phyloP scores from a whole-genome alignment of 2,797 vertebrate genomes.

The Cyprinodon diabolis region DNA sequence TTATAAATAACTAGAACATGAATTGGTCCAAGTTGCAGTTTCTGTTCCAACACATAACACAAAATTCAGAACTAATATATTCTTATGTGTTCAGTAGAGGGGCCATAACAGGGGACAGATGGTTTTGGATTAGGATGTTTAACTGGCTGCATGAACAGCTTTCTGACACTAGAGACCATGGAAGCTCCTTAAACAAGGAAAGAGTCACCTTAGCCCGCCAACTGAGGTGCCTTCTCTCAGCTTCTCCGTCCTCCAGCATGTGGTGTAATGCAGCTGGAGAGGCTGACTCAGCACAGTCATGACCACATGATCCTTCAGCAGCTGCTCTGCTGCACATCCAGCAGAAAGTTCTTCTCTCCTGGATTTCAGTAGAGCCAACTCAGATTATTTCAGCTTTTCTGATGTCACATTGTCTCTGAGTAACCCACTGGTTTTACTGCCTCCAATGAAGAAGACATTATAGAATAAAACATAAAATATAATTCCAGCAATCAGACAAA shows the following conservation, averaged over 20 bases:
- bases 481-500: background rate
- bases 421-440: background rate
- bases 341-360: background rate
- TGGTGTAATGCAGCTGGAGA: slow-evolving; percentile 28
- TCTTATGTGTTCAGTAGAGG: too few species aligned
- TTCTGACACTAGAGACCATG: background rate
- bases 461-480: background rate
- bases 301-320: slow-evolving; percentile 6
- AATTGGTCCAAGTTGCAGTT: too few species aligned
- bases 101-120: too few species aligned
- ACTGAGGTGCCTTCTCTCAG: background rate
- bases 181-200: background rate
- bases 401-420: too few species aligned
- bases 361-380: background rate
- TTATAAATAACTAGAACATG: too few species aligned
- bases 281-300: slow-evolving; percentile 54
- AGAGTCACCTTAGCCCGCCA: background rate
- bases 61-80: too few species aligned
- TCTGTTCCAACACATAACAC: too few species aligned
- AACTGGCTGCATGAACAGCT: background rate
- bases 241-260: background rate
- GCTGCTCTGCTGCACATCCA: slow-evolving; percentile 5
- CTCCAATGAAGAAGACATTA: background rate
- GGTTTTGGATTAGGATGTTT: too few species aligned
- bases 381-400: background rate